Evolutionary conservation across 2,888 invertebrate species (phyloP).

Genomic region (Meghimatium bilineatum): DNA sequence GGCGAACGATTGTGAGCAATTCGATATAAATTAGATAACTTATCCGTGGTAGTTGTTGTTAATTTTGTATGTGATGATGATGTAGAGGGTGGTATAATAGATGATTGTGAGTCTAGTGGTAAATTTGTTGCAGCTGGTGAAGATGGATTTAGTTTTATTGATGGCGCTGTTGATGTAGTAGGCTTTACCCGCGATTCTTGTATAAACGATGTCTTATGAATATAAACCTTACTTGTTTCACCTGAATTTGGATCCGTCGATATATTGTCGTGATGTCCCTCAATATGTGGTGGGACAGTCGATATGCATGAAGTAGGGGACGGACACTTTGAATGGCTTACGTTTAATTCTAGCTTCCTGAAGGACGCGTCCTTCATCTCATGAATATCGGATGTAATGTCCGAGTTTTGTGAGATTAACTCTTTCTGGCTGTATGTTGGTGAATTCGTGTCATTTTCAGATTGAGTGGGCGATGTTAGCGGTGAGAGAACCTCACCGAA

Average conservation of each 20-base stretch:
- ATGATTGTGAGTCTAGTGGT: neutral
- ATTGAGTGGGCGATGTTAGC: conserved; percentile 27
- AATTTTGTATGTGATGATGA: neutral
- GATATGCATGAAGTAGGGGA: neutral
- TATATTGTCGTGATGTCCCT: neutral
- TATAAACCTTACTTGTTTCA: neutral
- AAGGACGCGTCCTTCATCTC: neutral
- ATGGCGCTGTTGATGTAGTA: neutral
- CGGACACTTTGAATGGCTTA: neutral
- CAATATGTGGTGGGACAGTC: neutral
- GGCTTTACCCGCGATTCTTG: neutral
- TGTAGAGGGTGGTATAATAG: neutral
- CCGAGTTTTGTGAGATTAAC: neutral
- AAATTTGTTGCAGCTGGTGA: neutral
- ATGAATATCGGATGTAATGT: neutral
- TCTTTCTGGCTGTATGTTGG: neutral
- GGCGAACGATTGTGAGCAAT: conserved; percentile 13
- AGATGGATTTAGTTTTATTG: neutral
- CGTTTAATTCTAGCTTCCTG: too few species aligned
- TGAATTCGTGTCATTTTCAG: neutral
- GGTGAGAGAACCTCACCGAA: conserved; percentile 31
- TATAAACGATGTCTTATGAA: neutral
- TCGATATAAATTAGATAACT: neutral
- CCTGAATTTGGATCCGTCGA: neutral
- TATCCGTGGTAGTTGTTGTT: neutral